Base-by-base conservation (phyloP, 2,113 vertebrate genomes). In the Lutjanus erythropterus region DNA sequence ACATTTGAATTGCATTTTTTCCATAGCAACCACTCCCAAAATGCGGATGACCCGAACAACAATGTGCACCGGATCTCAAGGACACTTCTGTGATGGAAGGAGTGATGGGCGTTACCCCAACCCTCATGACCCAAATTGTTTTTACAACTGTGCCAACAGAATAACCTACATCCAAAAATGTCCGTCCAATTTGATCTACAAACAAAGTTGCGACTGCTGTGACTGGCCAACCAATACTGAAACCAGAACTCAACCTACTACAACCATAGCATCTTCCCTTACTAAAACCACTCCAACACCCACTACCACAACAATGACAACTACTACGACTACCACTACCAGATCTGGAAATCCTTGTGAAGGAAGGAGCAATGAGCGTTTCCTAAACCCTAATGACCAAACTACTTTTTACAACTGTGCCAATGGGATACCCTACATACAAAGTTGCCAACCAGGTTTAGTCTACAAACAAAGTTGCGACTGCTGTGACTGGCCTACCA, bases 321-420 rank as follows among this genome's bases (percentile, higher is more conserved):
- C 42, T 0, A 15, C 11, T 0, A 5, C 37, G 0, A 61, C 21
- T 4, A 7, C 59, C 0, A 41, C 19, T 21, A 9, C 46, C 6
- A 5, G 12, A n/a, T n/a, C n/a, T 29, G 29, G 29, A 19, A 27
- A n/a, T 11, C 23, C 16, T 2, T 69, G 49, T 21, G 0, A 0
- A 2, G 46, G 21, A 23, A 86, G 60, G 49, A 1, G 1, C 0
- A 27, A 39, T 14, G 89, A 87, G 3, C 0, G 65, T 10, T 89
- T 80, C 19, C 0, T 55, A 25, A 64, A 90, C 58, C 75, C 61
- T 9, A 12, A 15, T 12, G 66, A 86, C 18, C 31, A 5, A 0
- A 21, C 1, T 1, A 33, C 56, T 27, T 93, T 83, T 47, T 87
- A 85, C 75, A 49, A 62, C 1, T 93, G 91, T 75, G 44, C 9